Conservation (phyloP, 1,140 invertebrate species). For the Drosophila melanica region DNA sequence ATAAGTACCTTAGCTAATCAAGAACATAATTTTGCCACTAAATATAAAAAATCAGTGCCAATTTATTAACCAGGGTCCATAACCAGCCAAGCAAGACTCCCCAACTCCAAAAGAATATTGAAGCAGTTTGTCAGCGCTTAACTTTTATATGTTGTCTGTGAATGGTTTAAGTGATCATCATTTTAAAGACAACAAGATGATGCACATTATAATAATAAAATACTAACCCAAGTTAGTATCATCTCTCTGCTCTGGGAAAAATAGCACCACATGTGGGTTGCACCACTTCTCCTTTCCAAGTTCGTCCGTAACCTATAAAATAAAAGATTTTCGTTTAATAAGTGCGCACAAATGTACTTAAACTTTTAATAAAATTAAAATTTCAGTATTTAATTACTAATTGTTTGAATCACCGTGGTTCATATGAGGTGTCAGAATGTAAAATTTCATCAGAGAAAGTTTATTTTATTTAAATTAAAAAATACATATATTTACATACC, state of each 20-base stretch:
- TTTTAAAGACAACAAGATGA: conserved; percentile 1
- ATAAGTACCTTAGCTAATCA: background rate
- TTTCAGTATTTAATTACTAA: conserved; percentile 62
- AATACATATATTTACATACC: conserved; percentile 1
- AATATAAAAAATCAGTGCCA: conserved; percentile 66
- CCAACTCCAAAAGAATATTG: conserved; percentile 82
- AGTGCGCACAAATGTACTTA: background rate
- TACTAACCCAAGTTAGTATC: conserved; percentile 43
- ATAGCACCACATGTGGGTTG: background rate
- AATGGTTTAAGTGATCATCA: conserved; percentile 83
- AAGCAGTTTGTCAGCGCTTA: conserved; percentile 60
- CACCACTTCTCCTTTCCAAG: background rate
- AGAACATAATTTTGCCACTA: background rate
- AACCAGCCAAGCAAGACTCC: conserved; percentile 66
- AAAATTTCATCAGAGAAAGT: conserved; percentile 67
- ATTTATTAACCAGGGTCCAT: conserved; percentile 80
- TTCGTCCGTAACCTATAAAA: conserved; percentile 38
- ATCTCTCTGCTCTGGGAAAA: background rate
- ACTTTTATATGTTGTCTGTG: conserved; percentile 81
- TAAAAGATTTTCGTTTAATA: background rate
- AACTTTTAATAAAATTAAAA: background rate
- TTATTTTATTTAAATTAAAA: background rate
- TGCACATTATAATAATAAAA: too few species aligned
- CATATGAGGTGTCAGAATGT: conserved; percentile 83
- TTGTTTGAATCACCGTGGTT: conserved; percentile 73